Percentiles rank a stretch among this genome's conserved stretches.
phyloP scores from a whole-genome alignment of 2,113 vertebrate genomes.

The Hipposideros armiger region DNA sequence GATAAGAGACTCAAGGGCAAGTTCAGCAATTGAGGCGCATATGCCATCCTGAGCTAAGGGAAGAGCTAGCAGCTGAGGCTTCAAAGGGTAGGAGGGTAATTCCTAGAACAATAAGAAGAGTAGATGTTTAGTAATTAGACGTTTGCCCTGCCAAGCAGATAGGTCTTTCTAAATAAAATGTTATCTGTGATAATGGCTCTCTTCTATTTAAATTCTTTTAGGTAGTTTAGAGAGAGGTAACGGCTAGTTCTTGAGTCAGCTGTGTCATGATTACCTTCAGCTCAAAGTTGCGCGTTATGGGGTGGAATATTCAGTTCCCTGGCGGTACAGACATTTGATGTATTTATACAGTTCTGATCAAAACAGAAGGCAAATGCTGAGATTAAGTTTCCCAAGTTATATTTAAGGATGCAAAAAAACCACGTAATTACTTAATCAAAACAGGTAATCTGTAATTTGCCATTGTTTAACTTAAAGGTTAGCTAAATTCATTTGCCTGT shows the following conservation, averaged over 20 bases:
- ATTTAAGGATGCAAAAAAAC: slow-evolving; percentile 57
- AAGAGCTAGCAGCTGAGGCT: not conserved
- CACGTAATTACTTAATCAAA: slow-evolving; percentile 61
- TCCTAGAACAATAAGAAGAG: not conserved
- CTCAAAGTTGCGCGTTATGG: not conserved
- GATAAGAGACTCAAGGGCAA: not conserved
- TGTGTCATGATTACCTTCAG: not conserved
- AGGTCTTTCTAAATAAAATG: not conserved
- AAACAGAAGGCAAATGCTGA: not conserved
- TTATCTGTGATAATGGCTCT: not conserved
- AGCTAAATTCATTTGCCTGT: slow-evolving; percentile 48
- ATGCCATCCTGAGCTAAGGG: not conserved
- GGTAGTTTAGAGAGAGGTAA: not conserved
- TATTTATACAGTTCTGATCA: slow-evolving; percentile 29
- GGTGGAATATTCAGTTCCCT: not conserved
- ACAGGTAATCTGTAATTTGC: slow-evolving; percentile 62
- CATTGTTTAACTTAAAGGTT: slow-evolving; percentile 71
- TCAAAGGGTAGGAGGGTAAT: not conserved
- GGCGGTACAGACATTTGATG: not conserved
- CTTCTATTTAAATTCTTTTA: not conserved
- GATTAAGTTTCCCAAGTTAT: slow-evolving; percentile 52
- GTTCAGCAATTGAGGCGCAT: not conserved
- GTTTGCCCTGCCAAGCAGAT: not conserved
- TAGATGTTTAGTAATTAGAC: not conserved
- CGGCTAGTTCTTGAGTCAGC: not conserved